Base-by-base conservation (phyloP, 2,797 vertebrate genomes). In the Protonibea diacanthus region DNA sequence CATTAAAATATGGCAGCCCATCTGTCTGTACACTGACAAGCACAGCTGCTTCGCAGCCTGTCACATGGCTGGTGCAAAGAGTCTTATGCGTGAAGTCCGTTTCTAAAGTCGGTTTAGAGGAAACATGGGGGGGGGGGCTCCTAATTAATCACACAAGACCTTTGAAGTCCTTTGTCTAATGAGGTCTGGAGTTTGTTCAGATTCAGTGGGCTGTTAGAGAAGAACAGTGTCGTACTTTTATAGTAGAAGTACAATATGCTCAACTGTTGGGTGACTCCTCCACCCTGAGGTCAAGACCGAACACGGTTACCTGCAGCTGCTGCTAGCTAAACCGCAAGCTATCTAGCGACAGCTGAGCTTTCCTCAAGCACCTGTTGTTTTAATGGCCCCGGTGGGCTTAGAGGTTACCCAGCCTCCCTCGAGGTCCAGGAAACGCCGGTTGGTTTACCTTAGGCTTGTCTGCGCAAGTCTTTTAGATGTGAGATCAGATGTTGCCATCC, bases 321-420 rank as follows among this genome's bases (percentile, higher is more conserved):
- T 58, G 63, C 57, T 10, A 53, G 44, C 51, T 10, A 51, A 64
- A 72, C 70, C 69, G 44, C 75, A 55, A 70, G 57, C 68, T 7
- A 27, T 33, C 78, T 38, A 27, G 42, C 5, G 13, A 82, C 91
- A 89, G 92, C 89, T 91, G 90, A 86, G 67, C 70, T 61, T 51
- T 29, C 56, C 67, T 23, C 27, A 1, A 71, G 80, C 94, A 93
- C 93, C 93, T 94, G 94, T 93, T 90, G 77, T 80, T 76, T 83
- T 82, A 84, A 82, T 38, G 63, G 66, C 49, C 62, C 60, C 57
- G 1, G 38, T 20, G 76, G 76, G 74, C 58, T 76, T 47, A n/a
- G 71, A 63, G 76, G 79, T 87, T 56, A 52, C 29, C 42, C 64
- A 33, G 57, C 58, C 45, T 44, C 72, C 75, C 60, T 77, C 49